phyloP scores from a whole-genome alignment of 2,797 vertebrate species.

The Bradypodion ventrale region DNA sequence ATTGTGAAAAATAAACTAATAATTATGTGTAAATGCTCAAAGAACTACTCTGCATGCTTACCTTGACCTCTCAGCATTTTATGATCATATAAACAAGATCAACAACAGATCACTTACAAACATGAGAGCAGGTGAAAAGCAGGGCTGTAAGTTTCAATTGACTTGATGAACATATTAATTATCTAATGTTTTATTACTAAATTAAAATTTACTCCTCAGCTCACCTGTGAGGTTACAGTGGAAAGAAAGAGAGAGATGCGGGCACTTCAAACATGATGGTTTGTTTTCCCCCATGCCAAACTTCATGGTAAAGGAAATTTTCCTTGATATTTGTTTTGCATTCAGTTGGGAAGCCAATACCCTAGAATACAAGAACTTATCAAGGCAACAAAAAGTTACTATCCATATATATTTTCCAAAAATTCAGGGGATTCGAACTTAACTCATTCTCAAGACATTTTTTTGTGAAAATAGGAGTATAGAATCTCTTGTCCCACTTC shows the following conservation, averaged over 20 bases:
- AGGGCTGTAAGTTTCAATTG: slow-evolving; percentile 3
- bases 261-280: not conserved
- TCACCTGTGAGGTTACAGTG: not conserved
- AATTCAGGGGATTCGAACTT: not conserved
- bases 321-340: not conserved
- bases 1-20: not conserved
- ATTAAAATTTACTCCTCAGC: not conserved
- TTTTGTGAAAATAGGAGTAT: not conserved
- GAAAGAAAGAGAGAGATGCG: not conserved
- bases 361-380: not conserved
- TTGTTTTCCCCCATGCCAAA: not conserved
- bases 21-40: not conserved
- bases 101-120: not conserved
- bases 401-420: not conserved
- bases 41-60: not conserved
- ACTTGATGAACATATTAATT: slow-evolving; percentile 13
- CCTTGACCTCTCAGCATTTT: not conserved
- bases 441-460: not conserved
- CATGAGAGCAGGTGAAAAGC: not conserved
- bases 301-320: not conserved
- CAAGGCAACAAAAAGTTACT: not conserved
- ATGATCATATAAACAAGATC: not conserved
- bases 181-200: not conserved
- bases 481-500: not conserved
- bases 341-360: too few relatives aligned